These are phyloP conservation scores for Amphilophus citrinellus DNA, from an alignment of 2,113 vertebrate genomes.

Conservation along the genomic window DNA sequence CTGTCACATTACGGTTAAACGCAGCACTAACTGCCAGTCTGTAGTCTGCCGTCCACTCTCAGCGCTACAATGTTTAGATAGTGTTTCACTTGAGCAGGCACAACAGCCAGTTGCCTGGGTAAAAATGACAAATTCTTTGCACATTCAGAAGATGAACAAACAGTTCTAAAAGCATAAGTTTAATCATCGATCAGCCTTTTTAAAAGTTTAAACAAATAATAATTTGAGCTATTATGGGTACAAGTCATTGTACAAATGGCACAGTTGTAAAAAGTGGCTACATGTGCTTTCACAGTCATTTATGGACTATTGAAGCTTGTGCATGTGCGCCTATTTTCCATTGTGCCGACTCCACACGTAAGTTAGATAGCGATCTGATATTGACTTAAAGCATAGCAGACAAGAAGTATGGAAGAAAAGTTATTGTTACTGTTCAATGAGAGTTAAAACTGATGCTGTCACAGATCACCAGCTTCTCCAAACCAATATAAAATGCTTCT, in stretches of 20 bases:
- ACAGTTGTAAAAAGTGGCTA: background rate
- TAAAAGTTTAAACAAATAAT: background rate
- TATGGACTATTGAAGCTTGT: background rate
- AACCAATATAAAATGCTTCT: background rate
- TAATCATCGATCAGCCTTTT: background rate
- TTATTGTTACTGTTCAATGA: background rate
- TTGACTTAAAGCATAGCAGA: background rate
- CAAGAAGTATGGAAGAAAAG: background rate
- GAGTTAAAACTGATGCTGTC: background rate
- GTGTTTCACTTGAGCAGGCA: background rate
- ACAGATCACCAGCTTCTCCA: background rate
- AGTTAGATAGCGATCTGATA: background rate
- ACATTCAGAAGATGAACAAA: background rate
- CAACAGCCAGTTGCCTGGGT: background rate
- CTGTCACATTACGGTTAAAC: slow-evolving; percentile 34
- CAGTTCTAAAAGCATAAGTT: too few species aligned
- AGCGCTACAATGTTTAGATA: background rate
- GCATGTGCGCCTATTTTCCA: background rate
- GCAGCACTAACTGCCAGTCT: background rate
- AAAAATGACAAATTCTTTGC: background rate
- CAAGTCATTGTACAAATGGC: accelerated
- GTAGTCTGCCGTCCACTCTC: background rate
- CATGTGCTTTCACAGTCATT: background rate
- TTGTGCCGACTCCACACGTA: accelerated
- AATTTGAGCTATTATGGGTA: background rate